These are phyloP conservation scores for Otocyon megalotis DNA, from an alignment of 2,113 vertebrate species.

Conservation along the genomic window DNA sequence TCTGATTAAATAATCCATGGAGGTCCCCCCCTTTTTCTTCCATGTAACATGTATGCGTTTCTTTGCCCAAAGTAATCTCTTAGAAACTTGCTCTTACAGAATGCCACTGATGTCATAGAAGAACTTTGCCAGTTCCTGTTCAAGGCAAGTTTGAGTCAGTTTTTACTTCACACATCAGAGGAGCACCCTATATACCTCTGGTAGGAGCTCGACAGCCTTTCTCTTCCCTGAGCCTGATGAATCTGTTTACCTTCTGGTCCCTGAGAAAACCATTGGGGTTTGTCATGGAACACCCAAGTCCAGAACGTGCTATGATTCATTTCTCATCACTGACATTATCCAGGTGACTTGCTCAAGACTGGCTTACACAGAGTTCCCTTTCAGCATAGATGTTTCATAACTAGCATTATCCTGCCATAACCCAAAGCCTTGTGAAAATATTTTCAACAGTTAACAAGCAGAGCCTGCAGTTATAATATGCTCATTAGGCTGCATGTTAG, in stretches of 20 bases:
- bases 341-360: constrained; percentile 63
- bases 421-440: constrained; percentile 74
- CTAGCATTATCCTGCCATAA: constrained; percentile 56
- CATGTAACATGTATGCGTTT: not conserved
- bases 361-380: constrained; percentile 62
- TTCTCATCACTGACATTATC: constrained; percentile 66
- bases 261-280: constrained; percentile 1
- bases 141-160: not conserved
- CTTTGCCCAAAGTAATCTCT: not conserved
- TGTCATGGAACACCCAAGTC: constrained; percentile 65
- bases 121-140: not conserved
- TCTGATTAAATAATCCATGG: not conserved
- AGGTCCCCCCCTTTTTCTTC: not conserved
- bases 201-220: not conserved
- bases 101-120: not conserved
- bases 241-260: constrained; percentile 18
- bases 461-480: constrained; percentile 68
- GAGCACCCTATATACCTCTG: not conserved
- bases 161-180: constrained; percentile 10
- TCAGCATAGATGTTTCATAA: constrained; percentile 54
- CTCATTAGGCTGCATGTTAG: constrained; percentile 72
- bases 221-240: not conserved
- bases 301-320: constrained; percentile 36
- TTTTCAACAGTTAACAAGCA: constrained; percentile 79
- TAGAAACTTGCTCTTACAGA: not conserved